A percentile compares a stretch with the other conserved stretches of the same genome.
These are phyloP conservation scores for Xestia sexstrigata DNA, from an alignment of 2,888 invertebrate genomes.

Conservation along the genomic window DNA sequence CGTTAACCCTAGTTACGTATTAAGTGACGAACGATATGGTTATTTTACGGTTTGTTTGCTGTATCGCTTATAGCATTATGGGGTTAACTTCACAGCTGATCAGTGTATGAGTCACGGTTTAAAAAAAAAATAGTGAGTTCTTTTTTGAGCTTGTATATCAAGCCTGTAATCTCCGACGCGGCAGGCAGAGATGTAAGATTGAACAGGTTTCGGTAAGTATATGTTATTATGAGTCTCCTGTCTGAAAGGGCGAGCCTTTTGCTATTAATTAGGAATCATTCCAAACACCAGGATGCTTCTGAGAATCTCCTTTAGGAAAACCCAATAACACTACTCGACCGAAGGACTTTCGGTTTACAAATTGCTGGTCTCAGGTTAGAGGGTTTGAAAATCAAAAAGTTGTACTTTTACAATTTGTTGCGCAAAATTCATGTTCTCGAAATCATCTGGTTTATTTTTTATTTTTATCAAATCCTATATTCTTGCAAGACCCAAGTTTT, in stretches of 20 bases:
- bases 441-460: no score
- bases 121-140: neutral
- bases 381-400: neutral
- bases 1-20: slow-evolving; percentile 62
- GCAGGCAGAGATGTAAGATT: neutral
- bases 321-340: no score
- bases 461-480: neutral
- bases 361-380: neutral
- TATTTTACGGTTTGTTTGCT: slow-evolving; percentile 67
- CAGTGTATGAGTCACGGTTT: slow-evolving; percentile 14
- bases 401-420: neutral
- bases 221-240: neutral
- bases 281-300: neutral
- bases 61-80: slow-evolving; percentile 45
- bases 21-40: slow-evolving; percentile 64
- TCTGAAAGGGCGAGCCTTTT: neutral
- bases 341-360: neutral
- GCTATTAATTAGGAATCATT: neutral
- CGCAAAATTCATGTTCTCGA: neutral
- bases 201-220: neutral
- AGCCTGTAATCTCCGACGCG: neutral
- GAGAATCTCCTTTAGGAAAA: neutral
- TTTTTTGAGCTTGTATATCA: neutral
- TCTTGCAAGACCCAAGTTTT: neutral
- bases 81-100: slow-evolving; percentile 50